These are phyloP conservation scores for Pseudonaja textilis DNA, from an alignment of 2,113 vertebrate species.

Conservation along the genomic window DNA sequence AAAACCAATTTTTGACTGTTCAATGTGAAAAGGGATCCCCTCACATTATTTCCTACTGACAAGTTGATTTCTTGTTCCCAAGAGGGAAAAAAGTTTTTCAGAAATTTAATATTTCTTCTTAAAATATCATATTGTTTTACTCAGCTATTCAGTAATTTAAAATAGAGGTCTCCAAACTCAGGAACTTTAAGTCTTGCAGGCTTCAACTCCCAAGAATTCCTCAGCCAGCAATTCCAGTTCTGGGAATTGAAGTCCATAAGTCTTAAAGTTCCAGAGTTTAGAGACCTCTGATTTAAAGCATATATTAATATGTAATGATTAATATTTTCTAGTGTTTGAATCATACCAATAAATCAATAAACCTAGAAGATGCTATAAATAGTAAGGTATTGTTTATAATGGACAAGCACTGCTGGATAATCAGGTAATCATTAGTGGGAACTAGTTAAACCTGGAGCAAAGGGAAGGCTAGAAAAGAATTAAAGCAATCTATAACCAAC, in stretches of 20 bases:
- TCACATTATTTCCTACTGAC: not conserved
- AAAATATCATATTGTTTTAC: slow-evolving; percentile 29
- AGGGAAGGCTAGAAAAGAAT: not conserved
- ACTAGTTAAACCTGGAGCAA: not conserved
- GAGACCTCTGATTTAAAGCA: not conserved
- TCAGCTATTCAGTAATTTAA: not conserved
- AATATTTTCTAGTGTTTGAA: not conserved
- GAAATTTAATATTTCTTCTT: not conserved
- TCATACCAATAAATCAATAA: not conserved
- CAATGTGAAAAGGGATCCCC: slow-evolving; percentile 49
- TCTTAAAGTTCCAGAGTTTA: not conserved
- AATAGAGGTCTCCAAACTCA: not conserved
- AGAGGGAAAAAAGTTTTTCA: slow-evolving; percentile 5
- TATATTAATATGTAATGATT: not conserved
- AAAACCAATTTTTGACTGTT: slow-evolving; percentile 38
- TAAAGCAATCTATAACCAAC: not conserved
- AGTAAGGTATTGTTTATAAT: not conserved
- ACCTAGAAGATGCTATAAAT: not conserved
- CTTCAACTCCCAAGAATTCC: not conserved
- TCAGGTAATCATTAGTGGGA: not conserved
- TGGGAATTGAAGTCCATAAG: too few species aligned
- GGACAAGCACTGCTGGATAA: not conserved
- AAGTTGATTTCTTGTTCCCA: slow-evolving; percentile 9
- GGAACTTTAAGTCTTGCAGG: not conserved
- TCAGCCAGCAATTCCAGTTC: not conserved